Evolutionary conservation across 2,797 vertebrate genomes (phyloP).

Genomic region (Pempheris klunzingeri): DNA sequence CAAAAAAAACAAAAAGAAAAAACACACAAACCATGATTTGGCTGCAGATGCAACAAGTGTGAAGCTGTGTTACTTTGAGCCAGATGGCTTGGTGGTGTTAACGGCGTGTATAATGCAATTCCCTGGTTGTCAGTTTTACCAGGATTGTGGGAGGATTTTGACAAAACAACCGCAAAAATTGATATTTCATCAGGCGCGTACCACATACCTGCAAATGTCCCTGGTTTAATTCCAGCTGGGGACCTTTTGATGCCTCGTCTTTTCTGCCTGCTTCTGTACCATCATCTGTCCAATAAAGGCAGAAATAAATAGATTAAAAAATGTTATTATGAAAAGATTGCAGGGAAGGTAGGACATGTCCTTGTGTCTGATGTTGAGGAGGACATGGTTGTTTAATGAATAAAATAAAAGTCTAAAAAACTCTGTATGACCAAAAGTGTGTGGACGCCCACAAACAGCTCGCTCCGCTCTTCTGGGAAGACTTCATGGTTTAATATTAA

Average conservation of each 20-base stretch:
- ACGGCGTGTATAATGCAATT: background rate
- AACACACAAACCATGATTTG: background rate
- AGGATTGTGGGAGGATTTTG: too few relatives aligned
- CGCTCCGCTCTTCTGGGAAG: background rate
- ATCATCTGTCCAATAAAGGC: background rate
- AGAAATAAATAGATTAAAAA: background rate
- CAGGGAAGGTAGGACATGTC: background rate
- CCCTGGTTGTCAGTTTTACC: background rate
- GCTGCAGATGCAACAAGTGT: background rate
- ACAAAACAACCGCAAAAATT: too few relatives aligned
- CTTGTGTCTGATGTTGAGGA: background rate
- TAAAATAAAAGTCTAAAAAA: too few relatives aligned
- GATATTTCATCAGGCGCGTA: background rate
- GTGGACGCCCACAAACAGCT: background rate
- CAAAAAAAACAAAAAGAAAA: conserved; percentile 10
- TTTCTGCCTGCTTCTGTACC: background rate
- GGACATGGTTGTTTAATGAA: background rate
- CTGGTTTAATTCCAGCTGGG: background rate
- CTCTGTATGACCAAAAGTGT: background rate
- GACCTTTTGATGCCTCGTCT: background rate
- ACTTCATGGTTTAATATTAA: too few relatives aligned
- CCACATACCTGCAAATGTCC: background rate
- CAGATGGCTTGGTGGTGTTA: background rate
- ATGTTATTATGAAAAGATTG: background rate
- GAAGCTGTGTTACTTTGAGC: background rate